Evolutionary conservation across 2,113 vertebrate genomes (phyloP).

Genomic region (Leptodactylus fuscus): DNA sequence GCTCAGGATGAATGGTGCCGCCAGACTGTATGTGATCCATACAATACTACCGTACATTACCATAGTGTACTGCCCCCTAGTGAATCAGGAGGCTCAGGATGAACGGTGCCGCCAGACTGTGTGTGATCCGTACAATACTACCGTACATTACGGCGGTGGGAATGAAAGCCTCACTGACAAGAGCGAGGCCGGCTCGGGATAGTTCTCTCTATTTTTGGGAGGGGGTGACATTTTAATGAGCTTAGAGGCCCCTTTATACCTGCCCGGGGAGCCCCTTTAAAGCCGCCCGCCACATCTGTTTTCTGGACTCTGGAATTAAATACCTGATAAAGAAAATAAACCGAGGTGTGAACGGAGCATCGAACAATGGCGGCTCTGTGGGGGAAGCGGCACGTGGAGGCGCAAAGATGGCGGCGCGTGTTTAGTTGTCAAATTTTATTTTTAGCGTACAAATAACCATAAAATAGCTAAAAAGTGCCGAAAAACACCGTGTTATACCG

Average conservation of each 20-base stretch:
- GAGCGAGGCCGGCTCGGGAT: background rate
- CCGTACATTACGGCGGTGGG: constrained; percentile 5
- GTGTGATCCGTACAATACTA: too few species aligned
- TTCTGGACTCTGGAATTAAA: background rate
- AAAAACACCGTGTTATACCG: too few species aligned
- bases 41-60: too few species aligned
- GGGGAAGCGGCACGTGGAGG: background rate
- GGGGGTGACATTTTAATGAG: constrained; percentile 46
- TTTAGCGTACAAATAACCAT: too few species aligned
- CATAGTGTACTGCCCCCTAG: too few species aligned
- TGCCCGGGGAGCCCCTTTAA: background rate
- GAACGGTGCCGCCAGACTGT: background rate
- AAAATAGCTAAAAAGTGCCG: too few species aligned
- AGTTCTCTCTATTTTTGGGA: background rate
- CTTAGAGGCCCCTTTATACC: constrained; percentile 31
- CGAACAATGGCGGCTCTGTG: background rate
- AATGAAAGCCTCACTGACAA: background rate
- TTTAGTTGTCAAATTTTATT: background rate
- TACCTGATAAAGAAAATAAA: constrained; percentile 22
- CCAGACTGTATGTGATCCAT: too few species aligned
- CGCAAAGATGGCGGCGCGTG: background rate
- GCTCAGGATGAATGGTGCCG: too few species aligned
- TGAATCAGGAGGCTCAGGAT: background rate
- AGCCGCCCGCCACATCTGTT: too few species aligned
- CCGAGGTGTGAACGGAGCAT: background rate